Base-by-base conservation (phyloP, 2,888 invertebrate genomes). In the Cephus sareptanus region DNA sequence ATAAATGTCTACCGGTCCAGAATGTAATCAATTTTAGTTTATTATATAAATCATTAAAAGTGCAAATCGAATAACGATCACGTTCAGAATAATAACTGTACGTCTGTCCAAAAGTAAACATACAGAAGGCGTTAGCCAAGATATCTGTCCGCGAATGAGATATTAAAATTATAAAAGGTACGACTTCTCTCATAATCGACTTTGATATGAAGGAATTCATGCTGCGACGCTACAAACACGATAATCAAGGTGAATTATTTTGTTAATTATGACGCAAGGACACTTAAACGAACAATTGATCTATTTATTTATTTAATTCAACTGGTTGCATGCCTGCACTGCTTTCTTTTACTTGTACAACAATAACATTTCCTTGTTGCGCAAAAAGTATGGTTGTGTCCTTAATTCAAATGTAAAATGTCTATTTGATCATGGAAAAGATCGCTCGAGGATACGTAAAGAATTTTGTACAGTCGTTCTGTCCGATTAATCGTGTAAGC, bases 1-100 rank as follows among this genome's bases (percentile, higher is more conserved):
- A 56, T 56, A 56, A 56, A 56, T 56, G 56, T 23, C 56, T 23
- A 56, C 6, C 56, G 56, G 56, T 56, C 56, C 56, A 56, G 56
- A 56, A 23, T 23, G 6, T 56, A 23, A 56, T 56, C 4, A 1
- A 23, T 23, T 56, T 56, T 56, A 23, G 9, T 56, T 56, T 23
- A 2, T 56, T 56, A 23, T 78, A 79, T 84, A 84, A 81, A 31
- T 77, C 78, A 83, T 79, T 23, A 56, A 56, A 56, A 56, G 23
- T 23, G 56, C 2, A 56, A 56, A 23, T 23, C 56, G 56, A 56
- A 56, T 56, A 56, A 56, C 56, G 56, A 56, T 56, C 56, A 56
- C 23, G 23, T 56, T 23, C 56, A 56, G 23, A 56, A 56, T 56
- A 23, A 56, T 56, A 6, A 23, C 56, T 56, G 23, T 23, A 56